Conservation (phyloP, 2,888 invertebrate species). For the Apeira syringaria region DNA sequence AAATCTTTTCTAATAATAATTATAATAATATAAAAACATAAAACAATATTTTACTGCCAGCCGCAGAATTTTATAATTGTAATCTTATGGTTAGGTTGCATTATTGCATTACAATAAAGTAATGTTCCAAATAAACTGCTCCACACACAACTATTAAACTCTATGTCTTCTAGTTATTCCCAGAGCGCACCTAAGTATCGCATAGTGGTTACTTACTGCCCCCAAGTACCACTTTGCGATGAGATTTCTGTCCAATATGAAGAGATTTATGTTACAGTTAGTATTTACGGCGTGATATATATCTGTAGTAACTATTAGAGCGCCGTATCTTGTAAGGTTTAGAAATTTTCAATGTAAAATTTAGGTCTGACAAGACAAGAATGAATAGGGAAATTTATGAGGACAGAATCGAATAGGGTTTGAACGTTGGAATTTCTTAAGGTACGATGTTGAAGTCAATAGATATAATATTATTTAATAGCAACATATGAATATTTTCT, state of each 20-base stretch:
- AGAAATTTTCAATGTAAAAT: slow-evolving; percentile 23
- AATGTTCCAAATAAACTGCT: slow-evolving; percentile 10
- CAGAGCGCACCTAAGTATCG: slow-evolving; percentile 29
- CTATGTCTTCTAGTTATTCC: slow-evolving; percentile 22
- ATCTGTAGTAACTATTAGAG: slow-evolving; percentile 28
- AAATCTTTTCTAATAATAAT: no score
- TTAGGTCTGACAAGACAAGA: slow-evolving; percentile 24
- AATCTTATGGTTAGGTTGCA: no score
- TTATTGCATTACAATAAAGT: not conserved
- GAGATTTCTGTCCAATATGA: slow-evolving; percentile 38
- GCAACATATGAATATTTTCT: no score
- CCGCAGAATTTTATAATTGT: no score
- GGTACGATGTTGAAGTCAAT: not conserved
- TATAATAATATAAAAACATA: no score
- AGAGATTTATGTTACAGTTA: slow-evolving; percentile 34
- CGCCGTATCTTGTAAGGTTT: slow-evolving; percentile 22
- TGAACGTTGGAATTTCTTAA: slow-evolving; percentile 4
- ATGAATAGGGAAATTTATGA: slow-evolving; percentile 19
- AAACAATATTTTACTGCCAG: no score
- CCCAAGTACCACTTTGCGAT: slow-evolving; percentile 34
- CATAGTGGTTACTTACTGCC: slow-evolving; percentile 31
- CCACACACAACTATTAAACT: slow-evolving; percentile 19
- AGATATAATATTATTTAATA: no score
- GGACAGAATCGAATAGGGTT: slow-evolving; percentile 13
- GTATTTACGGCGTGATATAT: slow-evolving; percentile 31